Percentiles rank a stretch among this genome's conserved stretches.
Conservation (phyloP, 1,140 invertebrate species). For the Drosophila sucinea region DNA sequence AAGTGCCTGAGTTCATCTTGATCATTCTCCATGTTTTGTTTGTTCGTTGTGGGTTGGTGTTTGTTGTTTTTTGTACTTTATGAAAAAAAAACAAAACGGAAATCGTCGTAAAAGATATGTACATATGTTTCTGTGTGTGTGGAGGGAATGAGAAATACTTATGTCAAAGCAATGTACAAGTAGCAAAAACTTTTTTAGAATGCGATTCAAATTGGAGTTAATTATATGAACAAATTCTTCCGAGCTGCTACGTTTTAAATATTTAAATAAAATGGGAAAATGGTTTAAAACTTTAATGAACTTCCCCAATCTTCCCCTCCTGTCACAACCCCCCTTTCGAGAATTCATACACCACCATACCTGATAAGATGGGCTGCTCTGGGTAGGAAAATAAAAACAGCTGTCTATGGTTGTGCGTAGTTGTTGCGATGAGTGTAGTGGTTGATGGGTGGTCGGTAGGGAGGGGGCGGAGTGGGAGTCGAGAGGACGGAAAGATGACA, state of each 20-base stretch:
- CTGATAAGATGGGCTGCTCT: constrained; percentile 6
- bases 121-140: neutral
- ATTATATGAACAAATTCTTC: neutral
- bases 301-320: neutral
- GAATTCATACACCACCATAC: neutral
- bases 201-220: neutral
- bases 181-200: neutral
- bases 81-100: neutral
- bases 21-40: constrained; percentile 64
- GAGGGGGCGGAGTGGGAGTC: neutral
- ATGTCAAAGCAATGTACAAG: constrained; percentile 10
- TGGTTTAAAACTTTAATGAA: constrained; percentile 11
- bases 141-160: neutral
- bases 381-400: constrained; percentile 6
- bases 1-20: constrained; percentile 66
- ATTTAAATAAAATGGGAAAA: neutral
- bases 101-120: constrained; percentile 7
- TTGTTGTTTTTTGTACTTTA: constrained; percentile 18
- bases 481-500: neutral
- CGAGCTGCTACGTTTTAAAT: neutral
- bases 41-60: constrained; percentile 3
- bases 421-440: neutral
- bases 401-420: constrained; percentile 11
- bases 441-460: neutral
- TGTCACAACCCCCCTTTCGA: neutral